Base-by-base conservation (phyloP, 1,140 invertebrate genomes). In the Zaprionus camerounensis region DNA sequence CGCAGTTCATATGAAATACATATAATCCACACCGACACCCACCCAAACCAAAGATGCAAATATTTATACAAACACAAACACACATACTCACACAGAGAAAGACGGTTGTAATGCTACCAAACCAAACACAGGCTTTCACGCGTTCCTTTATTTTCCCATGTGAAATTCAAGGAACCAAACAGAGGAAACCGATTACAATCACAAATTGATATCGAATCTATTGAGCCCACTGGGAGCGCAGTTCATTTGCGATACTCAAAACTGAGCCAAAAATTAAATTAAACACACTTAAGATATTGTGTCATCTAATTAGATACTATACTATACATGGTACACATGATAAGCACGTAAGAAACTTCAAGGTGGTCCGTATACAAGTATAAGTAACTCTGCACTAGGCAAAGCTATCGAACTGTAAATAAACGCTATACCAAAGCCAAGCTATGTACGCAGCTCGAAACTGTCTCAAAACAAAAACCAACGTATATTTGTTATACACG, bases 211-310 rank as follows among this genome's bases (percentile, higher is more conserved):
- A 73, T 77, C 75, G 75, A 77, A 77, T 73, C 70, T 68, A 73
- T 73, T 63, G 64, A 73, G 63, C 71, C 75, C 61, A 77, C 63
- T 64, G 80, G 76, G 76, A 82, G 77, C 72, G 73, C 82, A 87
- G 78, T 88, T 88, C 69, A 79, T 76, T 78, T 81, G 76, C 76
- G 76, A 75, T 88, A 87, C 84, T 87, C 84, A 87, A 73, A 87
- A 81, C 84, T 81, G 85, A 87, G 84, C 84, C 84, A 87, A 87
- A 87, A 88, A 88, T 71, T 81, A 90, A 76, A 66, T 78, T 76
- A 82, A 65, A 61, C 51, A 67, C 51, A 66, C 15, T 51, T 56
- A 62, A 83, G 71, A 71, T 67, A 76, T 59, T 71, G 55, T 71
- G 53, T 71, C 68, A 76, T n/a, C 46, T 71, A 49, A 72, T 70